A percentile compares a stretch with the other conserved stretches of the same genome.
phyloP scores from a whole-genome alignment of 2,113 vertebrate genomes.

The Sapayoa aenigma region DNA sequence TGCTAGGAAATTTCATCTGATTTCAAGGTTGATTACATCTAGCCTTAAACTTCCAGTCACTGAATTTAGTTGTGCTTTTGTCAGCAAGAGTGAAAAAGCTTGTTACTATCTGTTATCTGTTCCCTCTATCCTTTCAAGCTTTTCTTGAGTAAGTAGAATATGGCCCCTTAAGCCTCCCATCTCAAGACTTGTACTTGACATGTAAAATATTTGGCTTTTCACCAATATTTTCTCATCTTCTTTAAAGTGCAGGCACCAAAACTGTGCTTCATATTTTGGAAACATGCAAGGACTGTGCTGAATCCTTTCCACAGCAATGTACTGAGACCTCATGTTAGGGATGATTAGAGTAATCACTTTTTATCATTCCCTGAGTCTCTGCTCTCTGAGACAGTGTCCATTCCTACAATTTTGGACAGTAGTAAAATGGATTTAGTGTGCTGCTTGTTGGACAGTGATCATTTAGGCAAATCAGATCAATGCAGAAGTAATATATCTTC shows the following conservation, averaged over 20 bases:
- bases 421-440: conserved; percentile 7
- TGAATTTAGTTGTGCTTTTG: conserved; percentile 43
- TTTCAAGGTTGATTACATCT: conserved; percentile 54
- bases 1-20: conserved; percentile 24
- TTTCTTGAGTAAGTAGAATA: background rate
- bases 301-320: background rate
- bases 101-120: background rate
- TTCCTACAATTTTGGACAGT: background rate
- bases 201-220: conserved; percentile 4
- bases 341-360: background rate
- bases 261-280: background rate
- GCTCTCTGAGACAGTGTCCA: background rate
- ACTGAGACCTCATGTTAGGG: background rate
- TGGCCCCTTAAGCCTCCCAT: background rate
- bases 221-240: background rate
- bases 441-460: background rate
- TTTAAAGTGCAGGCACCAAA: background rate
- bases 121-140: background rate
- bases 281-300: background rate
- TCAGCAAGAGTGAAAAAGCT: conserved; percentile 35
- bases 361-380: background rate
- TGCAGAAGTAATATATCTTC: conserved; percentile 12
- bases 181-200: background rate
- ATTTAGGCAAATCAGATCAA: conserved; percentile 26
- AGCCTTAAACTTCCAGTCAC: conserved; percentile 54